A percentile compares a stretch with the other conserved stretches of the same genome.
These are phyloP conservation scores for Phallusia fumigata DNA, from an alignment of 23 tunicate species.

Conservation along the genomic window DNA sequence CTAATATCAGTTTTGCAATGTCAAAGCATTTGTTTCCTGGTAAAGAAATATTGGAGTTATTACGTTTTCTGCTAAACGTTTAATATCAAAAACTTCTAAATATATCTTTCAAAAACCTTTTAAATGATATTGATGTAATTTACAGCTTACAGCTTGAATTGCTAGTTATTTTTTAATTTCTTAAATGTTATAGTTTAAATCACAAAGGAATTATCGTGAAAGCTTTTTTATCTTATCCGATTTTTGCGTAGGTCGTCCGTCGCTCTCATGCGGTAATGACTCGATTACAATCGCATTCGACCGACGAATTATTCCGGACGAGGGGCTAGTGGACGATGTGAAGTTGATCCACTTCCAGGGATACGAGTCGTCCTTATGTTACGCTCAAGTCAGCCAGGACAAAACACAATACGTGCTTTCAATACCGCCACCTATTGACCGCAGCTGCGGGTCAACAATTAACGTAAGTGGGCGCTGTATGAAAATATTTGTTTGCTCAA, in stretches of 20 bases:
- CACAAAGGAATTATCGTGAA: background rate
- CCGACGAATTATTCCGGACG: conserved; percentile 64
- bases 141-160: too few relatives aligned
- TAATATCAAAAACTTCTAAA: too few relatives aligned
- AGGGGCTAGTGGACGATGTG: conserved; percentile 59
- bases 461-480: conserved; percentile 16
- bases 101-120: too few relatives aligned
- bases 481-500: too few relatives aligned
- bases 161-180: too few relatives aligned
- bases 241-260: conserved; percentile 50
- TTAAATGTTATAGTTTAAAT: background rate
- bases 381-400: conserved; percentile 35
- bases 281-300: conserved; percentile 66
- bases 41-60: too few relatives aligned
- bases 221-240: background rate
- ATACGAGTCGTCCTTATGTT: conserved; percentile 46
- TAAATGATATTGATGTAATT: too few relatives aligned
- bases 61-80: too few relatives aligned
- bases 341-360: conserved; percentile 65
- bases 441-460: conserved; percentile 73
- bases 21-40: too few relatives aligned
- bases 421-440: conserved; percentile 87
- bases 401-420: conserved; percentile 43
- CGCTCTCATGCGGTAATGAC: conserved; percentile 65
- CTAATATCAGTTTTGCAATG: too few relatives aligned